These are phyloP conservation scores for Verasper variegatus DNA, from an alignment of 2,113 vertebrate species.

Conservation along the genomic window DNA sequence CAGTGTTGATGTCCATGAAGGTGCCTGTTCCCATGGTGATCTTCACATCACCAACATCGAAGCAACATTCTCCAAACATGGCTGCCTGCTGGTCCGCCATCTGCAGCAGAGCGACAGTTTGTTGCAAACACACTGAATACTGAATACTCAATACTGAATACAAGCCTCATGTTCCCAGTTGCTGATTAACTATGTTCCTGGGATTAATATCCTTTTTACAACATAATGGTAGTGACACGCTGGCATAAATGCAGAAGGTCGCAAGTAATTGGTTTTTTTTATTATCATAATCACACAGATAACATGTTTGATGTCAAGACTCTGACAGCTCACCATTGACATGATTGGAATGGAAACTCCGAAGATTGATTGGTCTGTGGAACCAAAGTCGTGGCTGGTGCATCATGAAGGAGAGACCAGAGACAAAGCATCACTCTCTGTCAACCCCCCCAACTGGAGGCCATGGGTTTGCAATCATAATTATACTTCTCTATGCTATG, in stretches of 20 bases:
- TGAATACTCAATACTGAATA: too few species aligned
- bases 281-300: conserved; percentile 13
- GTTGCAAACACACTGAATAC: neutral
- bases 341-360: conserved; percentile 90
- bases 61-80: conserved; percentile 98
- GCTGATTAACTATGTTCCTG: neutral
- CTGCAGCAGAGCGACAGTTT: conserved; percentile 67
- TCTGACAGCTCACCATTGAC: conserved; percentile 88
- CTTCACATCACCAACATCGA: conserved; percentile 91
- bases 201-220: neutral
- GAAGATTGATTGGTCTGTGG: conserved; percentile 88
- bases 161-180: neutral
- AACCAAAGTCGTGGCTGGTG: conserved; percentile 89
- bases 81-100: conserved; percentile 97
- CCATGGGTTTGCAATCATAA: neutral
- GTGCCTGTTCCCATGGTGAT: conserved; percentile 97
- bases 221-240: neutral
- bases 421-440: neutral
- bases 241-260: neutral
- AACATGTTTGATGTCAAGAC: neutral
- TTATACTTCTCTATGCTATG: neutral
- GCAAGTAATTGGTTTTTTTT: neutral
- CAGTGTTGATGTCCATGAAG: conserved; percentile 96
- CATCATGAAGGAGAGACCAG: conserved; percentile 42
- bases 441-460: neutral